A percentile compares a stretch with the other conserved stretches of the same genome.
phyloP scores from a whole-genome alignment of 53 echinoderm and acorn worm species.

The Patiria pectinifera region DNA sequence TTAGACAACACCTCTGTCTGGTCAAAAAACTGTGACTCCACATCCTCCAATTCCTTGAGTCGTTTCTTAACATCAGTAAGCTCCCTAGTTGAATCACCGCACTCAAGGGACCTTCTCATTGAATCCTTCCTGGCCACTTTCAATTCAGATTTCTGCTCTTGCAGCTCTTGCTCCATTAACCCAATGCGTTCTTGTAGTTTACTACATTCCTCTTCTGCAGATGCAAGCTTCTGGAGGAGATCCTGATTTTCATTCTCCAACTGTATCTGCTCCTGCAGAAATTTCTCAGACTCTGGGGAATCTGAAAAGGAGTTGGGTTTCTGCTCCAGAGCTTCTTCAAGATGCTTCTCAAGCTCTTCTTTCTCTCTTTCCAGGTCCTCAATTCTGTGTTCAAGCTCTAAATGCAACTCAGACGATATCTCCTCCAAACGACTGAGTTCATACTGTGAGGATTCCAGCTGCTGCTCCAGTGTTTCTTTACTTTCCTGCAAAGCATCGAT shows the following conservation, averaged over 20 bases:
- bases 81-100: constrained; percentile 42
- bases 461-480: constrained; percentile 43
- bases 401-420: constrained; percentile 25
- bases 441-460: constrained; percentile 38
- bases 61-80: constrained; percentile 47
- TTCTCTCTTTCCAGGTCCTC: constrained; percentile 61
- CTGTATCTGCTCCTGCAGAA: constrained; percentile 20
- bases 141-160: constrained; percentile 5
- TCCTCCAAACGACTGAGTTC: constrained; percentile 36
- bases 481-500: constrained; percentile 37
- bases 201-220: constrained; percentile 25
- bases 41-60: constrained; percentile 53
- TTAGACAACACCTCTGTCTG: constrained; percentile 45
- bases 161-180: neutral
- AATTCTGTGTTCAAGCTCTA: constrained; percentile 58
- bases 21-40: constrained; percentile 54
- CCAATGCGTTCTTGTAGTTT: constrained; percentile 18
- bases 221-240: constrained; percentile 12
- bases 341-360: constrained; percentile 65
- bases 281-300: neutral
- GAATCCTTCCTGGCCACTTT: constrained; percentile 47
- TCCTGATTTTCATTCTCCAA: constrained; percentile 34
- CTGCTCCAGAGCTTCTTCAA: constrained; percentile 51
- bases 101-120: constrained; percentile 45
- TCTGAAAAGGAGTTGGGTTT: constrained; percentile 5